phyloP scores from a whole-genome alignment of 2,113 vertebrate species.

The Zeus faber region DNA sequence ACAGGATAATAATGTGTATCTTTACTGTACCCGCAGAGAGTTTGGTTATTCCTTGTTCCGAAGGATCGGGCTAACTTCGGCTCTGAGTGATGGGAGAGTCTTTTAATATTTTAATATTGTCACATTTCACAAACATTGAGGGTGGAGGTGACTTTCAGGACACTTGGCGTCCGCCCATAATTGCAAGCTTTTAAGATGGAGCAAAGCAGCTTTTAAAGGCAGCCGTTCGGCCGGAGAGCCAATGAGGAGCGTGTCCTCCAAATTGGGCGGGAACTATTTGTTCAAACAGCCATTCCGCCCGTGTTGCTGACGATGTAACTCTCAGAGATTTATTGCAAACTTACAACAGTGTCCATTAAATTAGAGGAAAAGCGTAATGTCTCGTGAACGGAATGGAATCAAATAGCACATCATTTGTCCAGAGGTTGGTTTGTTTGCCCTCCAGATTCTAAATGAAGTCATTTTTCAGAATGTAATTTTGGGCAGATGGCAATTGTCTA shows the following conservation, averaged over 20 bases:
- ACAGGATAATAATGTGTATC: too few species aligned
- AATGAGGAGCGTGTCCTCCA: slow-evolving; percentile 51
- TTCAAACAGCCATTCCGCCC: slow-evolving; percentile 41
- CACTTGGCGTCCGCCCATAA: slow-evolving; percentile 67
- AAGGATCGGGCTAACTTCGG: too few species aligned
- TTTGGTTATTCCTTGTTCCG: too few species aligned
- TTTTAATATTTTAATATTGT: slow-evolving; percentile 25
- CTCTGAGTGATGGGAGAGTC: slow-evolving; percentile 25
- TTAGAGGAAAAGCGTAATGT: slow-evolving; percentile 33
- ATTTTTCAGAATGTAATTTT: slow-evolving; percentile 42
- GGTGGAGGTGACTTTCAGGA: slow-evolving; percentile 70
- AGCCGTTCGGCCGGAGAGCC: slow-evolving; percentile 36
- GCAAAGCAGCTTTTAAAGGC: slow-evolving; percentile 51
- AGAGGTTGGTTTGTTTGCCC: slow-evolving; percentile 10
- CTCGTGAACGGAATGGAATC: too few species aligned
- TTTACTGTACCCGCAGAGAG: too few species aligned
- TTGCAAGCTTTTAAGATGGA: slow-evolving; percentile 58
- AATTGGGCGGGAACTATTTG: slow-evolving; percentile 45
- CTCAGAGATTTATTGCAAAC: slow-evolving; percentile 51
- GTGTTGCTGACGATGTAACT: slow-evolving; percentile 39
- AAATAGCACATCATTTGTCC: slow-evolving; percentile 35
- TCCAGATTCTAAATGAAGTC: slow-evolving; percentile 32
- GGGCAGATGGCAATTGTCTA: slow-evolving; percentile 18
- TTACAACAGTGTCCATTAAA: slow-evolving; percentile 46
- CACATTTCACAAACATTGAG: slow-evolving; percentile 41